Percentiles rank a stretch among this genome's conserved stretches.
These are phyloP conservation scores for Trematomus loennbergii DNA, from an alignment of 2,113 vertebrate genomes.

Conservation along the genomic window DNA sequence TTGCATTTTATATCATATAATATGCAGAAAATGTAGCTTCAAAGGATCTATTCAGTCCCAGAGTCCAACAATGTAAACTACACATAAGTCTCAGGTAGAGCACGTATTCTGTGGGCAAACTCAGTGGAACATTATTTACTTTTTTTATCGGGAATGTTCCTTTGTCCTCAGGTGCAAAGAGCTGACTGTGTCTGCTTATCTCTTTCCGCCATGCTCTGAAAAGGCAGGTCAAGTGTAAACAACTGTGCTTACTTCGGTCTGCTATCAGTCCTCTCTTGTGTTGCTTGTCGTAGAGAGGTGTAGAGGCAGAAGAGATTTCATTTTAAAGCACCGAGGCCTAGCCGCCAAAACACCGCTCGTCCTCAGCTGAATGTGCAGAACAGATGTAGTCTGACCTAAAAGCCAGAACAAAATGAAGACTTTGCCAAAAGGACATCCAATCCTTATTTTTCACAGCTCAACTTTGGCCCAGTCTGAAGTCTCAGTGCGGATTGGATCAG, in stretches of 20 bases:
- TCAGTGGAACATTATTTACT: background rate
- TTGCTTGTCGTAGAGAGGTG: background rate
- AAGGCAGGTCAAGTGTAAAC: conserved; percentile 39
- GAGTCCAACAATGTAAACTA: background rate
- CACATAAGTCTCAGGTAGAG: background rate
- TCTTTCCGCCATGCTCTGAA: conserved; percentile 14
- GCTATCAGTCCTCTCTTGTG: conserved; percentile 5
- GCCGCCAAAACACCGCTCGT: conserved; percentile 21
- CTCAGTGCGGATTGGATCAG: background rate
- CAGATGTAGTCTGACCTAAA: conserved; percentile 17
- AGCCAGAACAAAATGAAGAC: conserved; percentile 15
- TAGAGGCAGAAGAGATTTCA: conserved; percentile 33
- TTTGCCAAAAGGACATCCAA: conserved; percentile 11
- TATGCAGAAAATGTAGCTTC: background rate
- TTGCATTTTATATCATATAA: background rate
- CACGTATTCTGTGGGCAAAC: background rate
- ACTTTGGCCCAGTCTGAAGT: background rate
- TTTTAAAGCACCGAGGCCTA: conserved; percentile 30
- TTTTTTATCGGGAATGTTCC: background rate
- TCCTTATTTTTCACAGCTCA: background rate
- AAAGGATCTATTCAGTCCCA: background rate
- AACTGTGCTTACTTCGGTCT: conserved; percentile 7
- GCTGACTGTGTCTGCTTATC: conserved; percentile 14
- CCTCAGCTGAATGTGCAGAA: conserved; percentile 42
- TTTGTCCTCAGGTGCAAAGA: conserved; percentile 6